Evolutionary conservation across 2,888 invertebrate genomes (phyloP).

Genomic region (Rosalia funebris): DNA sequence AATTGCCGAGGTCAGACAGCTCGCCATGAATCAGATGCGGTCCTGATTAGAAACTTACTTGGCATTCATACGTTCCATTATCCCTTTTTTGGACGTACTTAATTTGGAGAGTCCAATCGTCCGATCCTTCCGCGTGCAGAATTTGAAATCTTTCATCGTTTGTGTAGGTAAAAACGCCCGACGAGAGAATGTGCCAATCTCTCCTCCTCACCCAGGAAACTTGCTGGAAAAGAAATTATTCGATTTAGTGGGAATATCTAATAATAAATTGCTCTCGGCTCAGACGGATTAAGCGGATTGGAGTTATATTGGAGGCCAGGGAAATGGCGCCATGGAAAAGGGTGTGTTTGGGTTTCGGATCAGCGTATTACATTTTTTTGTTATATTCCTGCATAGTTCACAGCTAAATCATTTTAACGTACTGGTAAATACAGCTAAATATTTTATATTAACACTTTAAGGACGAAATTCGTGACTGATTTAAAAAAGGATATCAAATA

Average conservation of each 20-base stretch:
- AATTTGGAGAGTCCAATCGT: conserved; percentile 94
- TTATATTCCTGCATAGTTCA: too few relatives aligned
- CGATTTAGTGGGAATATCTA: neutral
- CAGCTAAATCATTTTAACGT: too few relatives aligned
- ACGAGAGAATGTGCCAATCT: conserved; percentile 94
- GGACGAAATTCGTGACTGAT: too few relatives aligned
- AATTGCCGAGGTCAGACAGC: too few relatives aligned
- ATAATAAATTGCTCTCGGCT: neutral
- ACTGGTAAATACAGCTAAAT: too few relatives aligned
- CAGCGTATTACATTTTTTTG: neutral
- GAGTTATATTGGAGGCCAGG: neutral
- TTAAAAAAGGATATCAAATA: too few relatives aligned
- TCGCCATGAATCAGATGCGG: too few relatives aligned
- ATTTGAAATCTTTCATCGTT: conserved; percentile 86
- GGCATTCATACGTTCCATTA: conserved; percentile 93
- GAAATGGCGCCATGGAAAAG: neutral
- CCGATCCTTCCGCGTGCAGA: conserved; percentile 86
- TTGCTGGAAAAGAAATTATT: conserved; percentile 67
- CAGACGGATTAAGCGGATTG: neutral
- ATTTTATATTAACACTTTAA: too few relatives aligned
- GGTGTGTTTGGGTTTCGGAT: neutral
- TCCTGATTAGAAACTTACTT: conserved; percentile 71
- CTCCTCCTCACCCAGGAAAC: conserved; percentile 92
- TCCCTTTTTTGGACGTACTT: conserved; percentile 93
- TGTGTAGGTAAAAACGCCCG: conserved; percentile 89